Percentiles rank a stretch among this genome's conserved stretches.
These are phyloP conservation scores for Wasmannia auropunctata DNA, from an alignment of 1,140 invertebrate genomes.

Conservation along the genomic window DNA sequence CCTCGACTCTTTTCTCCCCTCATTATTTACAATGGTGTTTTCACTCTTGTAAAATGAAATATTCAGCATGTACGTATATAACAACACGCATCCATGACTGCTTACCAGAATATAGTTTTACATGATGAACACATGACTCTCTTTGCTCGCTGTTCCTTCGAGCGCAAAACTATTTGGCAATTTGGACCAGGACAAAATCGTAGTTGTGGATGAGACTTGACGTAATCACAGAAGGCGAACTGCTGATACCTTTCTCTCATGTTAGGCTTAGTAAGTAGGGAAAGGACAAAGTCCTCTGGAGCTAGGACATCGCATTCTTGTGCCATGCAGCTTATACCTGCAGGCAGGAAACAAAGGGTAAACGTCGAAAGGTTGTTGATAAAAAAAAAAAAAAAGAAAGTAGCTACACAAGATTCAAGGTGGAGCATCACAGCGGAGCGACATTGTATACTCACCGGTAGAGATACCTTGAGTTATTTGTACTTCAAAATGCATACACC, in stretches of 20 bases:
- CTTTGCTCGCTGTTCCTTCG: conserved; percentile 92
- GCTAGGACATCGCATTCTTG: conserved; percentile 96
- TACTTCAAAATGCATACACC: conserved; percentile 97
- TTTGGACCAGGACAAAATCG: conserved; percentile 98
- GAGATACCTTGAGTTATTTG: conserved; percentile 96
- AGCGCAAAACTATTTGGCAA: conserved; percentile 94
- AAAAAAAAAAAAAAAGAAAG: neutral
- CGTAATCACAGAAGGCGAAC: conserved; percentile 98
- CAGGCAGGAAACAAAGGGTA: conserved; percentile 29
- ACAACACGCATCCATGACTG: conserved; percentile 30
- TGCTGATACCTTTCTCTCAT: conserved; percentile 97
- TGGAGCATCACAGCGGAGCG: neutral
- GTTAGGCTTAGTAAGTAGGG: conserved; percentile 91
- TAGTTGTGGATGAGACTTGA: conserved; percentile 95
- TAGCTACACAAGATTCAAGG: too few species aligned
- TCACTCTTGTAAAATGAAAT: neutral
- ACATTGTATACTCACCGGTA: conserved; percentile 86
- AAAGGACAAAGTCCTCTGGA: conserved; percentile 97
- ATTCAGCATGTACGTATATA: neutral
- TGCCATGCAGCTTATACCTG: conserved; percentile 98
- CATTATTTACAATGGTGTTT: too few species aligned
- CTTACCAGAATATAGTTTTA: conserved; percentile 93
- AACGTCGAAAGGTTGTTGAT: neutral
- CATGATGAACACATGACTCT: conserved; percentile 92
- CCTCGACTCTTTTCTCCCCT: too few species aligned